These are phyloP conservation scores for Electrona antarctica DNA, from an alignment of 2,113 vertebrate genomes.

Conservation along the genomic window DNA sequence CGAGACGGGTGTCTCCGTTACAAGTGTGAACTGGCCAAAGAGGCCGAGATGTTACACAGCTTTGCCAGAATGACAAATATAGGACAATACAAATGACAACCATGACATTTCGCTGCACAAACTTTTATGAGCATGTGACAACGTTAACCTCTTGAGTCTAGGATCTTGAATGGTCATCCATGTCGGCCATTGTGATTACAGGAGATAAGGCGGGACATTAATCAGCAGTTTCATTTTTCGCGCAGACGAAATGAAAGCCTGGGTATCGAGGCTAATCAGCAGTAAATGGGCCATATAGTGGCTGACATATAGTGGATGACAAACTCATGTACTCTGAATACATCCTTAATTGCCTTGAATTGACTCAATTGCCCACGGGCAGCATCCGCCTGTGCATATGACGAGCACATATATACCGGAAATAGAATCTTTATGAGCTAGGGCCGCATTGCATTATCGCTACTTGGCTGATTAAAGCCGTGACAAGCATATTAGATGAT, in stretches of 20 bases:
- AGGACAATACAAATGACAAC: too few relatives aligned
- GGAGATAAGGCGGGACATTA: background rate
- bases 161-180: background rate
- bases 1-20: too few relatives aligned
- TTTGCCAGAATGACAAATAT: too few relatives aligned
- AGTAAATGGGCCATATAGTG: background rate
- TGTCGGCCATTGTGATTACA: background rate
- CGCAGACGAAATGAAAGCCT: too few relatives aligned
- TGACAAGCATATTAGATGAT: constrained; percentile 10
- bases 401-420: constrained; percentile 2
- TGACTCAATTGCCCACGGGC: constrained; percentile 1
- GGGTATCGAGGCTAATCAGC: too few relatives aligned
- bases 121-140: too few relatives aligned
- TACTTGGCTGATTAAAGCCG: constrained; percentile 16
- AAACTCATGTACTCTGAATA: constrained; percentile 3
- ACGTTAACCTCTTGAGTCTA: too few relatives aligned
- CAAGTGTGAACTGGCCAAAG: too few relatives aligned
- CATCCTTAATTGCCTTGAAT: constrained; percentile 7
- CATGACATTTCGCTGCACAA: too few relatives aligned
- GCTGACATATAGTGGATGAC: background rate
- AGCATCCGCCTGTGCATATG: constrained; percentile 13
- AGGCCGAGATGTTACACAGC: too few relatives aligned
- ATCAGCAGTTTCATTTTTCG: too few relatives aligned
- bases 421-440: constrained; percentile 3
- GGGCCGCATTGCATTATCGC: constrained; percentile 9